Evolutionary conservation across 2,888 invertebrate genomes (phyloP).

Genomic region (Tenthredo amoena): DNA sequence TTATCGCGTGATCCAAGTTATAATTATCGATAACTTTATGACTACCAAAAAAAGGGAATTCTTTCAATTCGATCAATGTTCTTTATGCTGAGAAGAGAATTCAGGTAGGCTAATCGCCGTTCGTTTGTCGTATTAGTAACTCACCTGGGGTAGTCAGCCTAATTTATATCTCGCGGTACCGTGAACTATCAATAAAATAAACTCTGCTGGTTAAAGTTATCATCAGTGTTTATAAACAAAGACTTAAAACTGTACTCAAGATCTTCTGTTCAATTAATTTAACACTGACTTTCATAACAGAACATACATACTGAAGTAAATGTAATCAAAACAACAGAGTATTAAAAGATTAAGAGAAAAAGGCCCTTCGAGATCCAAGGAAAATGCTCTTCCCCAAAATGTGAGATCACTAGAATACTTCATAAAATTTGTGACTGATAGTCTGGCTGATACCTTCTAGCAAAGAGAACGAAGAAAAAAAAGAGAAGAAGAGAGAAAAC

Average conservation of each 20-base stretch:
- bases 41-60: neutral
- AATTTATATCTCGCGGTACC: conserved; percentile 31
- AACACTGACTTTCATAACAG: neutral
- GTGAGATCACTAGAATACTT: conserved; percentile 39
- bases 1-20: neutral
- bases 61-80: neutral
- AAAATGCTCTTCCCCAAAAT: conserved; percentile 59
- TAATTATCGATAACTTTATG: neutral
- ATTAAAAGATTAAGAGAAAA: neutral
- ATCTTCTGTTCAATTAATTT: neutral
- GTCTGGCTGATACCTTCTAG: conserved; percentile 48
- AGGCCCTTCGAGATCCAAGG: conserved; percentile 54
- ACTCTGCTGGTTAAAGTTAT: neutral
- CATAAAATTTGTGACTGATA: conserved; percentile 6
- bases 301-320: neutral
- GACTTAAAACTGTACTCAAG: neutral
- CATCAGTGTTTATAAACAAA: neutral
- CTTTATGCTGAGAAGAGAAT: neutral
- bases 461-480: conserved; percentile 26
- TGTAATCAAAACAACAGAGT: neutral
- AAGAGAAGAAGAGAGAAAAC: neutral
- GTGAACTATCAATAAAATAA: neutral
- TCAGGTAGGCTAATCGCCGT: neutral
- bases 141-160: conserved; percentile 57
- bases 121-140: conserved; percentile 19